phyloP scores from a whole-genome alignment of 2,888 invertebrate species.

The Pollenia labialis region DNA sequence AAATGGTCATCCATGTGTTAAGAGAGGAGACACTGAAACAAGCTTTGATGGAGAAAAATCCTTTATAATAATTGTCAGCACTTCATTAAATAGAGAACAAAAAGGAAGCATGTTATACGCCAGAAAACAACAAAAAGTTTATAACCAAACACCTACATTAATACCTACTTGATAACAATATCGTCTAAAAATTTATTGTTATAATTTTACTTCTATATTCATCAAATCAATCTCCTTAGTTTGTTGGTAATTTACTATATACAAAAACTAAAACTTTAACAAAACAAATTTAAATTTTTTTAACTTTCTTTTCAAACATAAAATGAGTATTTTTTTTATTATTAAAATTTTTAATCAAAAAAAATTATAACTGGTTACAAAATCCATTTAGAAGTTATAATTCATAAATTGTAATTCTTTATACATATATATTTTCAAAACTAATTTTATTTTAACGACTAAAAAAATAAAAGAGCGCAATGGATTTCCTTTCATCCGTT shows the following conservation, averaged over 20 bases:
- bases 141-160: slow-evolving; percentile 53
- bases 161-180: slow-evolving; percentile 53
- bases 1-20: slow-evolving; percentile 56
- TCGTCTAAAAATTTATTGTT: slow-evolving; percentile 61
- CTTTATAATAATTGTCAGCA: slow-evolving; percentile 24
- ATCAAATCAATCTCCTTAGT: slow-evolving; percentile 62
- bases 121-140: slow-evolving; percentile 37
- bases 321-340: neutral
- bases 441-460: slow-evolving; percentile 54
- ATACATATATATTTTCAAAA: slow-evolving; percentile 50
- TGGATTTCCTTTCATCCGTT: slow-evolving; percentile 53
- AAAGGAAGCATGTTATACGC: slow-evolving; percentile 28
- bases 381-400: slow-evolving; percentile 43
- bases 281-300: slow-evolving; percentile 65
- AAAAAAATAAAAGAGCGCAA: slow-evolving; percentile 48
- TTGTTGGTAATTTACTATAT: slow-evolving; percentile 71
- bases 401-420: slow-evolving; percentile 45
- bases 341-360: no score
- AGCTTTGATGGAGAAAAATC: slow-evolving; percentile 14
- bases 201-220: slow-evolving; percentile 59
- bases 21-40: slow-evolving; percentile 33
- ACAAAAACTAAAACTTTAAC: slow-evolving; percentile 63
- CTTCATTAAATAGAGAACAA: neutral
- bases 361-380: slow-evolving; percentile 12
- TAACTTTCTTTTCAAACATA: slow-evolving; percentile 59